Conservation (phyloP, 2,888 invertebrate genomes). For the Neocrepidodera transversa region DNA sequence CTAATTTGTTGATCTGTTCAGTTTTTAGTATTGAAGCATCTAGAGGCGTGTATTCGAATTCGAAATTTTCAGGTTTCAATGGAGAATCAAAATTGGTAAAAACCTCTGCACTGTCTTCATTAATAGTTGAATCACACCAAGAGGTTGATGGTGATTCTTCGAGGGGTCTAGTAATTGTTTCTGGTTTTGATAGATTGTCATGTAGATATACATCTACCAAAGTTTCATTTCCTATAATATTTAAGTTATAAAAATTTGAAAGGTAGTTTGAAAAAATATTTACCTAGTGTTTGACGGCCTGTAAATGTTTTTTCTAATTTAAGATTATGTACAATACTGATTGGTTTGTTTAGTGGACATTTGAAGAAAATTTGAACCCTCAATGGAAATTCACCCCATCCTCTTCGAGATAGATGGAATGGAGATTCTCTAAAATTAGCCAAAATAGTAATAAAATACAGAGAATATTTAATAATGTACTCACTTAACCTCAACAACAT, state of each 20-base stretch:
- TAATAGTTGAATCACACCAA: background rate
- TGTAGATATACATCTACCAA: slow-evolving; percentile 76
- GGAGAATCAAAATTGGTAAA: slow-evolving; percentile 6
- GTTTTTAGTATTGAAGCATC: slow-evolving; percentile 4
- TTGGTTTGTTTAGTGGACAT: slow-evolving; percentile 76
- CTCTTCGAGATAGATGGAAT: slow-evolving; percentile 82
- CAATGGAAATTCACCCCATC: slow-evolving; percentile 93
- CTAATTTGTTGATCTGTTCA: background rate
- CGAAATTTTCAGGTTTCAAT: background rate
- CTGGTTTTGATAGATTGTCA: slow-evolving; percentile 38
- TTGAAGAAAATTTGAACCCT: slow-evolving; percentile 81
- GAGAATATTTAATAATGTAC: slow-evolving; percentile 47
- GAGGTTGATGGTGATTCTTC: slow-evolving; percentile 5
- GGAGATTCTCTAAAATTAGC: slow-evolving; percentile 70
- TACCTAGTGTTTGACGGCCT: slow-evolving; percentile 82
- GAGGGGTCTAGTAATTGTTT: slow-evolving; percentile 26
- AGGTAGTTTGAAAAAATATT: slow-evolving; percentile 9
- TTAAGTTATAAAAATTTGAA: too few species aligned
- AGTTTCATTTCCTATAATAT: slow-evolving; percentile 78
- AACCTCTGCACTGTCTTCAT: background rate
- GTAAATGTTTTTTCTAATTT: slow-evolving; percentile 83
- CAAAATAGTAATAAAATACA: background rate
- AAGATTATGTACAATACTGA: slow-evolving; percentile 79
- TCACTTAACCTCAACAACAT: slow-evolving; percentile 79
- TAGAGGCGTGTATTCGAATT: slow-evolving; percentile 7